These are phyloP conservation scores for Neotoxoptera formosana DNA, from an alignment of 1,140 invertebrate genomes.

Conservation along the genomic window DNA sequence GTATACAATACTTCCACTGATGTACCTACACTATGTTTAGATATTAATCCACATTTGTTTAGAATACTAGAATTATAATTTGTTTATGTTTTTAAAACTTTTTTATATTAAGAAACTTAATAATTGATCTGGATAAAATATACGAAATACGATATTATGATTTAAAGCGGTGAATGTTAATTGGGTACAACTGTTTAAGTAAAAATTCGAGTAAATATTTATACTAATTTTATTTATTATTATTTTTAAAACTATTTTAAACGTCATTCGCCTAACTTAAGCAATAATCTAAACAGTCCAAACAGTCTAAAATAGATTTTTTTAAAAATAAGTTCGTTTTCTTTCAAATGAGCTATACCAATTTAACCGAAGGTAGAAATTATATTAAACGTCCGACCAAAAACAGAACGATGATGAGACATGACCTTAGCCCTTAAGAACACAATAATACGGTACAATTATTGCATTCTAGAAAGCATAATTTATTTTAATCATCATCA, in stretches of 20 bases:
- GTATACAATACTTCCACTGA: neutral
- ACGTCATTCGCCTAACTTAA: neutral
- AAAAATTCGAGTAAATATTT: neutral
- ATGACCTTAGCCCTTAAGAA: neutral
- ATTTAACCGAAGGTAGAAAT: neutral
- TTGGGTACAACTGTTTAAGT: neutral
- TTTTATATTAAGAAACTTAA: neutral
- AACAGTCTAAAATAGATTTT: too few species aligned
- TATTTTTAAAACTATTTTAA: neutral
- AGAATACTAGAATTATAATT: neutral
- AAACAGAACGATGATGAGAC: neutral
- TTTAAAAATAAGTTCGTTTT: neutral
- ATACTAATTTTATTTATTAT: neutral
- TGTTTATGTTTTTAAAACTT: neutral
- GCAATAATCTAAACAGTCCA: neutral
- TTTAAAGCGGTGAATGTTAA: neutral
- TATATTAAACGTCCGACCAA: neutral
- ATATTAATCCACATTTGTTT: neutral
- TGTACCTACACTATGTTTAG: fast-evolving
- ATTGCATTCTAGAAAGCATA: neutral
- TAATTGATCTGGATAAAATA: neutral
- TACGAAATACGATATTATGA: neutral
- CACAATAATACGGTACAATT: neutral
- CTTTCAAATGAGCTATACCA: neutral
- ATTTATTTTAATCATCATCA: neutral